phyloP scores from a whole-genome alignment of 2,888 invertebrate species.

The Oxycera nigricornis region DNA sequence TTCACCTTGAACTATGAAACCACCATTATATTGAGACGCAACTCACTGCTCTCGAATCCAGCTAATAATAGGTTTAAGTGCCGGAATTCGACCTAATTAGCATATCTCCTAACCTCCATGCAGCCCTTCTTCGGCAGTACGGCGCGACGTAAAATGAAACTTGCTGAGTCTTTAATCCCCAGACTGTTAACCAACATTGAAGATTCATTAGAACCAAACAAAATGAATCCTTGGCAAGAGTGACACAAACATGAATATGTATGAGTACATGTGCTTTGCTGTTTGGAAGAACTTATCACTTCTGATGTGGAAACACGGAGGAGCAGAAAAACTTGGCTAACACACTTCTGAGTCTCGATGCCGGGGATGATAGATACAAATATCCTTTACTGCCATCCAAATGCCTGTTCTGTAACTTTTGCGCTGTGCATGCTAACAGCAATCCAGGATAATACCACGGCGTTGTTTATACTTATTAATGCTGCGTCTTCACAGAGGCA shows the following conservation, averaged over 20 bases:
- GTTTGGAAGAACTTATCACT: not conserved
- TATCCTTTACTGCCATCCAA: slow-evolving; percentile 8
- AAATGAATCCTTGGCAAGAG: no score
- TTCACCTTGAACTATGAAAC: no score
- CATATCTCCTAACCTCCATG: not conserved
- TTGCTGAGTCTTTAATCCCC: not conserved
- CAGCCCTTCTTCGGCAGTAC: not conserved
- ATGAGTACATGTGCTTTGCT: not conserved
- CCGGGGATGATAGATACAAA: not conserved
- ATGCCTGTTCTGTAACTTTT: not conserved
- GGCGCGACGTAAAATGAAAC: not conserved
- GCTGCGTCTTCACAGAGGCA: not conserved
- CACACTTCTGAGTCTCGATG: slow-evolving; percentile 4
- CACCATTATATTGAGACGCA: not conserved
- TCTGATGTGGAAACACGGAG: not conserved
- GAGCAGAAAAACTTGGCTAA: not conserved
- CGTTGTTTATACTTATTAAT: not conserved
- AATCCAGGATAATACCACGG: no score
- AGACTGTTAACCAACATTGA: not conserved
- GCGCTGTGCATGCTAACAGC: not conserved
- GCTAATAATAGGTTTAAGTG: not conserved
- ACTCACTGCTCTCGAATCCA: not conserved
- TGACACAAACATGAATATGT: slow-evolving; percentile 9
- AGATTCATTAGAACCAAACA: no score
- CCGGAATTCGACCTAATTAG: not conserved